These are phyloP conservation scores for Apostichopus japonicus DNA, from an alignment of 35 echinoderm and acorn worm species.

Conservation along the genomic window DNA sequence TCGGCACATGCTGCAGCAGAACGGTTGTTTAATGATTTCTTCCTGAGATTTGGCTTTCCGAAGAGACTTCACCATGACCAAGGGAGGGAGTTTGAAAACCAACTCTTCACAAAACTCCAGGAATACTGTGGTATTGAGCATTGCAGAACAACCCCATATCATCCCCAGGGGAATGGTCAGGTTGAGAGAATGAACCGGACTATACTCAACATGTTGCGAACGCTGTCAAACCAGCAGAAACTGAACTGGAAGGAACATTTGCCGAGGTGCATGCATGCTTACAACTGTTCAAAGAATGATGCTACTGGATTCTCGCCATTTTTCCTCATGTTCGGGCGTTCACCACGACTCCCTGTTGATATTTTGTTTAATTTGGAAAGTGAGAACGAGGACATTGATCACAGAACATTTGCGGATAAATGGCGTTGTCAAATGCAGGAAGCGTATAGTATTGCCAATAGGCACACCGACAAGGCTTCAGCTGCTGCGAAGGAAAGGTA, in stretches of 20 bases:
- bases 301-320: no score
- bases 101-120: slow-evolving; percentile 47
- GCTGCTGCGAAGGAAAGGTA: not conserved
- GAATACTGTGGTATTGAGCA: slow-evolving; percentile 24
- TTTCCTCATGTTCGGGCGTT: not conserved
- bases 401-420: slow-evolving; percentile 13
- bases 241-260: no score
- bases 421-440: slow-evolving; percentile 70
- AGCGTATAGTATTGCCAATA: slow-evolving; percentile 56
- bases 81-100: slow-evolving; percentile 66
- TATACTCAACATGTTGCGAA: slow-evolving; percentile 71
- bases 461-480: not conserved
- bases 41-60: slow-evolving; percentile 63
- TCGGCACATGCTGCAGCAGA: slow-evolving; percentile 52
- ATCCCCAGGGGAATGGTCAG: slow-evolving; percentile 52
- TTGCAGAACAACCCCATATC: slow-evolving; percentile 49
- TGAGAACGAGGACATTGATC: not conserved
- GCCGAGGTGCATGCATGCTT: no score
- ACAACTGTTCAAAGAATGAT: no score
- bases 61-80: slow-evolving; percentile 70
- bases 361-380: not conserved
- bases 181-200: slow-evolving; percentile 8
- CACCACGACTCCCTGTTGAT: slow-evolving; percentile 19
- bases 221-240: no score
- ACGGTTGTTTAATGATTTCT: slow-evolving; percentile 65